Evolutionary conservation across 1,140 invertebrate species (phyloP).

Genomic region (Aricia agestis): DNA sequence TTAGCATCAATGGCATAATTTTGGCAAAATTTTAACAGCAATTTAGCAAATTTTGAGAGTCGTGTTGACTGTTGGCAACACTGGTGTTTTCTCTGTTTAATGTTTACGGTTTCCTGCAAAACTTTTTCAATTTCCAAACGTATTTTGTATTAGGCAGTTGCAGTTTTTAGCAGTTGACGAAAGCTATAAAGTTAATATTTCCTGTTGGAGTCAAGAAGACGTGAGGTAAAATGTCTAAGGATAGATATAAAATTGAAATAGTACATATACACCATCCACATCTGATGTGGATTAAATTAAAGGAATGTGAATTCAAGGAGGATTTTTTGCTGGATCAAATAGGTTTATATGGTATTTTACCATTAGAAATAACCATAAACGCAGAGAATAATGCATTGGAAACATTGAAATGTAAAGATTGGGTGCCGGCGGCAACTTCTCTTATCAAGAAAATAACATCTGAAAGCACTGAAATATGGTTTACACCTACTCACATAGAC

Average conservation of each 20-base stretch:
- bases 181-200: neutral
- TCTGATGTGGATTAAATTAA: constrained; percentile 56
- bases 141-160: too few relatives aligned
- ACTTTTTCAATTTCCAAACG: too few relatives aligned
- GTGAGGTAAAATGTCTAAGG: constrained; percentile 31
- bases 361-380: constrained; percentile 41
- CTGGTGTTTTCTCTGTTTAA: too few relatives aligned
- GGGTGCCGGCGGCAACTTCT: constrained; percentile 38
- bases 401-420: constrained; percentile 32
- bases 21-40: too few relatives aligned
- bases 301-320: constrained; percentile 20
- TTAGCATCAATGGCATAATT: too few relatives aligned
- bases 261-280: constrained; percentile 54
- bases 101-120: too few relatives aligned
- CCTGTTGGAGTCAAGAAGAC: neutral
- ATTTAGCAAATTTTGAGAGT: too few relatives aligned
- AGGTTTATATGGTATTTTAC: constrained; percentile 54
- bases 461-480: constrained; percentile 40
- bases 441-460: constrained; percentile 38
- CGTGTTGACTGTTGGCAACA: too few relatives aligned
- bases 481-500: constrained; percentile 46
- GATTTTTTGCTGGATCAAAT: constrained; percentile 55
- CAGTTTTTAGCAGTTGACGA: neutral
- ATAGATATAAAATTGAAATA: constrained; percentile 49
- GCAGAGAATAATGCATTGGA: constrained; percentile 27